Conservation (phyloP, 2,113 vertebrate genomes). For the Donacobius atricapilla region DNA sequence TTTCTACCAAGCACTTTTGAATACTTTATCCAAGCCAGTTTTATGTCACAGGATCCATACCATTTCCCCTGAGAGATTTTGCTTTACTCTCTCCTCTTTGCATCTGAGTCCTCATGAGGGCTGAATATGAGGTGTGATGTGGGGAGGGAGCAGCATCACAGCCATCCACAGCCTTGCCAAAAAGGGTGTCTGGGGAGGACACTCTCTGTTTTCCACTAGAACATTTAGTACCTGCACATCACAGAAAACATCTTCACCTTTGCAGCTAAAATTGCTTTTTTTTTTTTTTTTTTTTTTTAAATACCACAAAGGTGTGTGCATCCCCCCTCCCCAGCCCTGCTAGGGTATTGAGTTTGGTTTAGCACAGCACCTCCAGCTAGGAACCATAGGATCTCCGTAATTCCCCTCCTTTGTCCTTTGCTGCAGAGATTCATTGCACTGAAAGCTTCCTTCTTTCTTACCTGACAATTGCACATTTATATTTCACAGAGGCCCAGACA, state of each 20-base stretch:
- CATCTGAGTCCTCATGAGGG: neutral
- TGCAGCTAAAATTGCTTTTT: neutral
- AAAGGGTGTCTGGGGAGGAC: neutral
- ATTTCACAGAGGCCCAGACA: neutral
- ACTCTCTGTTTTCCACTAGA: neutral
- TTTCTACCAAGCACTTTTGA: neutral
- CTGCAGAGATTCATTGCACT: neutral
- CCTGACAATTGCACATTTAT: fast-evolving
- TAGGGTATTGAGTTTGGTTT: neutral
- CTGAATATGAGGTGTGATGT: neutral
- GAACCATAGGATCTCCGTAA: neutral
- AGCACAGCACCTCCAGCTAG: neutral
- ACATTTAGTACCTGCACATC: neutral
- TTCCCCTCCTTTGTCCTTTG: neutral
- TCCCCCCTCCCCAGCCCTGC: fast-evolving
- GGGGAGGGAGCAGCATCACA: neutral
- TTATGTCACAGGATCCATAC: neutral
- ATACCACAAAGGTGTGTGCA: neutral
- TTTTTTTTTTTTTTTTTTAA: neutral
- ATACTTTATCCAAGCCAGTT: neutral
- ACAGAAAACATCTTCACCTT: neutral
- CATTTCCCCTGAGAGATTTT: neutral
- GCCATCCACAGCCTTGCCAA: neutral
- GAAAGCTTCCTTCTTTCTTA: neutral
- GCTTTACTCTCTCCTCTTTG: neutral